Evolutionary conservation across 2,113 vertebrate species (phyloP).

Genomic region (Shinisaurus crocodilurus): DNA sequence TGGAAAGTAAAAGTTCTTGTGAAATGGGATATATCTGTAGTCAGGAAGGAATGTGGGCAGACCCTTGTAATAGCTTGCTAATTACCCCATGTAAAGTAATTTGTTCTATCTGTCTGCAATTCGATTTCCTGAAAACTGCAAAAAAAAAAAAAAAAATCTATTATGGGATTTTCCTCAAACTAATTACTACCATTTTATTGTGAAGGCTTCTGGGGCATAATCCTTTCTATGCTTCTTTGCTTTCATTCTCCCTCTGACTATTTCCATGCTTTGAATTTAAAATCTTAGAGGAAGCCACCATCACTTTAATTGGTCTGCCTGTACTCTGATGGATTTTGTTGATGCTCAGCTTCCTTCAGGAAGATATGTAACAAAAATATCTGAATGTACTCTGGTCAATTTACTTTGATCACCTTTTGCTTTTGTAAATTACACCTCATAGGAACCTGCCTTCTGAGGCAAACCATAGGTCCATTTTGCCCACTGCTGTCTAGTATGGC

Average conservation of each 20-base stretch:
- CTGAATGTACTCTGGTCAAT: not conserved
- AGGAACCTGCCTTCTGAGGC: not conserved
- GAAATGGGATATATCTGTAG: conserved; percentile 68
- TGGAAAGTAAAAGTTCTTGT: conserved; percentile 66
- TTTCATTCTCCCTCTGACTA: conserved; percentile 51
- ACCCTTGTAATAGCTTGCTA: conserved; percentile 74
- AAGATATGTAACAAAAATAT: not conserved
- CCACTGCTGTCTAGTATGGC: not conserved
- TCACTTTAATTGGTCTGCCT: conserved; percentile 67
- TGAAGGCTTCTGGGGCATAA: conserved; percentile 72
- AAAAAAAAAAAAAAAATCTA: conserved; percentile 66
- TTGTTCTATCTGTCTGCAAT: conserved; percentile 80
- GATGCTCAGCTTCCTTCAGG: conserved; percentile 56
- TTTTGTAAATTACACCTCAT: not conserved
- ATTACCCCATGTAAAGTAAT: conserved; percentile 78
- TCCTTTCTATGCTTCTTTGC: conserved; percentile 58
- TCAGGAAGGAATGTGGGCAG: conserved; percentile 65
- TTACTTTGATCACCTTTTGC: not conserved
- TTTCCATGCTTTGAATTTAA: conserved; percentile 71
- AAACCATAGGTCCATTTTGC: not conserved
- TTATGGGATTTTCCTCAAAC: conserved; percentile 78
- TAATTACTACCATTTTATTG: conserved; percentile 80
- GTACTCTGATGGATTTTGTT: conserved; percentile 64
- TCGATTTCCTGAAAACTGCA: conserved; percentile 73
- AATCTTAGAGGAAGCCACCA: conserved; percentile 68